Evolutionary conservation across 1,140 invertebrate species (phyloP), one percentile per base, ranked within the genome.

Genomic region (Sesamia nonagrioides): DNA sequence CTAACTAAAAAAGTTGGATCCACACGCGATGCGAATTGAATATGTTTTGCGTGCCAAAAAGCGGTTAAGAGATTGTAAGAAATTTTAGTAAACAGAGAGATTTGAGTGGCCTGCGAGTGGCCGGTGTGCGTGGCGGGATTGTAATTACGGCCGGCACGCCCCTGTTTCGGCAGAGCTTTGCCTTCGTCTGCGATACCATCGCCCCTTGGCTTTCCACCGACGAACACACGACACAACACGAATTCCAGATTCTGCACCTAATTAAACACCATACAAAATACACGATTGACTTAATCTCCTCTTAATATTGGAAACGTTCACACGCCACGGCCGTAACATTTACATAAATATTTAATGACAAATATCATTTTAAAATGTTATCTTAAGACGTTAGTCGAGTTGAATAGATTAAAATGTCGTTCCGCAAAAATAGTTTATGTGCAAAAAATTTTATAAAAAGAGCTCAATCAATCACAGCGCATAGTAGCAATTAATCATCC

Each of bases 401-500:
- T 79, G 82, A 89, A 89, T 79, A 82, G 74, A 80, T 83, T 80
- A 78, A 81, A 83, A 73, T 80, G 78, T 79, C 81, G 82, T 84
- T 78, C 77, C 58, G 58, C 81, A 74, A 78, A 75, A 82, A 78
- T 73, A 82, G 54, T 82, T 87, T 84, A 71, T 78, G 71, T 83
- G 75, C 69, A 79, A 82, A 84, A 83, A 77, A 82, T 27, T 66
- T 63, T 80, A 77, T 84, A 80, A 85, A 88, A 91, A 78, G 74
- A 86, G 79, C 81, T 86, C 89, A 84, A 92, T 94, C 89, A 90
- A 92, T 93, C 89, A 89, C 82, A 78, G 63, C 80, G 83, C 79
- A 77, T 72, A 72, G 85, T 61, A 72, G 86, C 83, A 91, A 94
- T 94, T 92, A 92, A 94, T 94, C 92, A 94, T 87, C 85, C 83